A percentile compares a stretch with the other conserved stretches of the same genome.
Evolutionary conservation across 2,113 vertebrate species (phyloP).

Genomic region (Opisthocomus hoazin): DNA sequence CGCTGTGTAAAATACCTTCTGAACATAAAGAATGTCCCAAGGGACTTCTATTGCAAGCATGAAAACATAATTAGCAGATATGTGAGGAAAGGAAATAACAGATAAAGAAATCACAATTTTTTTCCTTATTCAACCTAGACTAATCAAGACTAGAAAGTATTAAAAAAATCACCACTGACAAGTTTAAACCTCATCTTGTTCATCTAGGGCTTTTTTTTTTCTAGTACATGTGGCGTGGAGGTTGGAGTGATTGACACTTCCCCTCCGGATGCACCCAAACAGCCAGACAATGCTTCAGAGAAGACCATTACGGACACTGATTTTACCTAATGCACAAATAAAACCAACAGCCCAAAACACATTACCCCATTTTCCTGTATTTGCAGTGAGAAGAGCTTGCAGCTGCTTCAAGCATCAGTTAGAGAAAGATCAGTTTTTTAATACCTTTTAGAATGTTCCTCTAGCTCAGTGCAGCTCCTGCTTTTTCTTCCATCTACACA

Average conservation of each 20-base stretch:
- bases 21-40: not conserved
- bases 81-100: not conserved
- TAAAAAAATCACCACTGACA: not conserved
- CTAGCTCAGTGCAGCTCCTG: not conserved
- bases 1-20: not conserved
- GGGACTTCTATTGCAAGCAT: not conserved
- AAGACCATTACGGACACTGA: not conserved
- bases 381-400: not conserved
- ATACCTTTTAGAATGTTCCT: not conserved
- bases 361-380: not conserved
- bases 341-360: not conserved
- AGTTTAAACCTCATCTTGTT: not conserved
- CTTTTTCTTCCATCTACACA: not conserved
- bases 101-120: not conserved
- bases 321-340: not conserved
- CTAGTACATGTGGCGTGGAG: not conserved
- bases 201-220: not conserved
- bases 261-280: not conserved
- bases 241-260: not conserved
- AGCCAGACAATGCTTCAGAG: not conserved
- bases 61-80: not conserved
- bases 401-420: not conserved
- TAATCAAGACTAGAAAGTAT: not conserved
- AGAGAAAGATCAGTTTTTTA: not conserved
- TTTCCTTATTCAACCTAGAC: not conserved